Percentiles rank a stretch among this genome's conserved stretches.
Conservation (phyloP, 1,140 invertebrate species). For the Drosophila kurseongensis region DNA sequence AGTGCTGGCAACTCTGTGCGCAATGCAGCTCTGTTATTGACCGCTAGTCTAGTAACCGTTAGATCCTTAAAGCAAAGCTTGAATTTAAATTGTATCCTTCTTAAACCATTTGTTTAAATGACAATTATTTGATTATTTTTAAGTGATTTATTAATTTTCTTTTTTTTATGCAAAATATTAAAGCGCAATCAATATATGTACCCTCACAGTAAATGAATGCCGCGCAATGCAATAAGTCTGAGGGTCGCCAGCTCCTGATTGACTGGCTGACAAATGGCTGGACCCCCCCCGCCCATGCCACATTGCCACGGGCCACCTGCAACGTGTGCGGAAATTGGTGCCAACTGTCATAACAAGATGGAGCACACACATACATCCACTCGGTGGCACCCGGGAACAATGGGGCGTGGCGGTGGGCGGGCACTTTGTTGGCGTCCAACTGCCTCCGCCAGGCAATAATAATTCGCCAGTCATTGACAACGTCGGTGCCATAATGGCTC, state of each 20-base stretch:
- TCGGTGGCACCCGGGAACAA: conserved; percentile 19
- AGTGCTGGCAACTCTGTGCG: background rate
- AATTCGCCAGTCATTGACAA: conserved; percentile 80
- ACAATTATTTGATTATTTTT: background rate
- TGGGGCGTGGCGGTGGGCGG: conserved; percentile 4
- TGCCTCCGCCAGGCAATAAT: conserved; percentile 74
- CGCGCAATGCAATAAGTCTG: conserved; percentile 21
- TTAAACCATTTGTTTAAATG: background rate
- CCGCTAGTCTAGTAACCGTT: background rate
- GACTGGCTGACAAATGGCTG: conserved; percentile 62
- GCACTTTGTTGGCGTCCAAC: conserved; percentile 50
- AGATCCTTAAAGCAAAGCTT: background rate
- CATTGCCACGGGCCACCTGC: conserved; percentile 47
- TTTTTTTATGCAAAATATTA: background rate
- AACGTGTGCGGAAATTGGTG: conserved; percentile 54
- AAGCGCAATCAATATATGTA: background rate
- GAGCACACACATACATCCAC: conserved; percentile 27
- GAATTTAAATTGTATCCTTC: too few relatives aligned
- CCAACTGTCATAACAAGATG: conserved; percentile 74
- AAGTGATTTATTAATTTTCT: background rate
- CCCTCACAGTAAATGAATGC: background rate
- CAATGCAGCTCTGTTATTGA: background rate
- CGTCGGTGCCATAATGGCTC: conserved; percentile 76
- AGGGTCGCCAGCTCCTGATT: conserved; percentile 45
- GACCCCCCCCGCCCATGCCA: conserved; percentile 27